phyloP scores from a whole-genome alignment of 2,797 vertebrate species.

The Yasuhikotakia modesta region DNA sequence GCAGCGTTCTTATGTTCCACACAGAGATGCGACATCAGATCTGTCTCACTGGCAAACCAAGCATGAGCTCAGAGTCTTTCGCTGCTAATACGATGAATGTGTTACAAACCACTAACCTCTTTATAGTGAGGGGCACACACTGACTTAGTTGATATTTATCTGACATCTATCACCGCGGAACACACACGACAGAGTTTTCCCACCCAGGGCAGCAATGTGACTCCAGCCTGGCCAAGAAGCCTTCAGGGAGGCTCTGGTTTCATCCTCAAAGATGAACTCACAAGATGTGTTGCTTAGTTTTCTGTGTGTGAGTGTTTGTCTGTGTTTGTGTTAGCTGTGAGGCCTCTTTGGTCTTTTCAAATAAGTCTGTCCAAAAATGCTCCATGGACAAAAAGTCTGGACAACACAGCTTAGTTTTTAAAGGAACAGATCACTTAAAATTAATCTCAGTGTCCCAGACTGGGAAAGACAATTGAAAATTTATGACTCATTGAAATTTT shows the following conservation, averaged over 20 bases:
- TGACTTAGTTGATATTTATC: slow-evolving; percentile 40
- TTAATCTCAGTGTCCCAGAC: background rate
- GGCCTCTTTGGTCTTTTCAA: background rate
- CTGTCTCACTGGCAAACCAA: slow-evolving; percentile 8
- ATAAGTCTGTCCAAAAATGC: background rate
- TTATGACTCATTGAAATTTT: no score
- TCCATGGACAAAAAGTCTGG: background rate
- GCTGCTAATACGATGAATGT: slow-evolving; percentile 39
- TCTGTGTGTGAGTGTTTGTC: slow-evolving; percentile 14
- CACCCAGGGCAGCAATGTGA: slow-evolving; percentile 34
- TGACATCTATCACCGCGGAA: slow-evolving; percentile 23
- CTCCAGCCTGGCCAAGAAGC: slow-evolving; percentile 28
- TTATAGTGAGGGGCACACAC: background rate
- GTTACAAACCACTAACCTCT: slow-evolving; percentile 33
- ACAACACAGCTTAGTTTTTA: no score
- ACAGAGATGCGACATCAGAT: slow-evolving; percentile 23
- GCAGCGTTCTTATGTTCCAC: background rate
- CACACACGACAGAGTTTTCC: slow-evolving; percentile 29
- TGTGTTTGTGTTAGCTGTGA: slow-evolving; percentile 24
- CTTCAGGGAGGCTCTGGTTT: slow-evolving; percentile 32
- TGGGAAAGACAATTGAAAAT: no score
- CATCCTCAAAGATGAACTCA: slow-evolving; percentile 15
- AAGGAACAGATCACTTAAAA: background rate
- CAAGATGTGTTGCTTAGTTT: slow-evolving; percentile 16
- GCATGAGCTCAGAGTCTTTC: background rate